Evolutionary conservation across 2,113 vertebrate genomes (phyloP), one percentile per base, ranked within the genome.

Genomic region (Podocnemis expansa): DNA sequence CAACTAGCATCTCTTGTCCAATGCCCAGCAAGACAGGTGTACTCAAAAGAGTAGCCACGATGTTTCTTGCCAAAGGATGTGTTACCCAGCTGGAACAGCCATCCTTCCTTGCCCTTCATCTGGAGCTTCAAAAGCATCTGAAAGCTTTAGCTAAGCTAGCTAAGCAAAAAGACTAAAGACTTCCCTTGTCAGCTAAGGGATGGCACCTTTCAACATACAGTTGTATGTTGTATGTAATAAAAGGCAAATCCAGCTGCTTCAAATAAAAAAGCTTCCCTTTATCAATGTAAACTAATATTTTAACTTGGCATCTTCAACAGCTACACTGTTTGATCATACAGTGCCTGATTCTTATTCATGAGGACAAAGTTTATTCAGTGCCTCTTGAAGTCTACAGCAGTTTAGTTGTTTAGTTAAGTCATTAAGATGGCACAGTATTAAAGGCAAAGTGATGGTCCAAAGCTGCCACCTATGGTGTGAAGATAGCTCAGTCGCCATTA

Each of bases 241-340:
- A 5, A 63, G 2, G 2, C 22, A 83, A 34, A 22, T 14, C 58
- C 78, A 49, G 38, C 31, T 54, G 27, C 43, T 22, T 5, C 25
- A n/a, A 41, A 52, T 29, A 93, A 47, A 91, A 92, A 87, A 3
- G 0, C 38, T 78, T 76, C 11, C 38, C 54, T 10, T 85, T 73
- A n/a, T 2, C 87, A 91, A 51, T 60, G 43, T 63, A 51, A 80
- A 93, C 3, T 1, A 41, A 56, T 63, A 89, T 67, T 83, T 49
- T 55, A 89, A 51, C 31, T 89, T 78, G 12, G 2, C 27, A 19
- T 60, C n/a, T 81, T 84, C 25, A 9, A 14, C 43, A 82, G 45
- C 0, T 0, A 43, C 67, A n/a, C 17, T 0, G 0, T 31, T 16
- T 43, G 55, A 82, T 55, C 25, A 56, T 81, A 52, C 88, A 83